Base-by-base conservation (phyloP, 2,797 vertebrate genomes). In the Chloroceryle amazona region DNA sequence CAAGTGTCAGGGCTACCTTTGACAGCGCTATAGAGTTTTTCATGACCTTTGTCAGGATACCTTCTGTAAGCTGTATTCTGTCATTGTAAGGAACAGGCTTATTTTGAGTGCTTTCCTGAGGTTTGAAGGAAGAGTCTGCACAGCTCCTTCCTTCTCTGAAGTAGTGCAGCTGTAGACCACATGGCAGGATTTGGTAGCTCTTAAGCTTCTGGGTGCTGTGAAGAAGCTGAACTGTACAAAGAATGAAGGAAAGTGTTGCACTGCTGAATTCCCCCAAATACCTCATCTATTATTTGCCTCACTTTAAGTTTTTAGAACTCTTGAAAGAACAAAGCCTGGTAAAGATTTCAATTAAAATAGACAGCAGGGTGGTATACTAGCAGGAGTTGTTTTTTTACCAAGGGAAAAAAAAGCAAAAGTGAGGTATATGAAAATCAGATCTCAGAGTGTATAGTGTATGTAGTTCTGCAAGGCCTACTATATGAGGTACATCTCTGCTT, bases 311-410 rank as follows among this genome's bases (percentile, higher is more conserved):
- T 96, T 94, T 91, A 90, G 86, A 84, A 29, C 63, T 91, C 42
- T 93, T 93, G 93, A 94, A 95, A 95, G 80, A 95, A 68, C 55
- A 93, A 94, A 93, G 76, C 63, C 78, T 75, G 44, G 41, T 73
- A 37, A 97, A 96, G 15, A 90, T 97, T 97, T 96, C 90, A 79
- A 86, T 96, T 97, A 97, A 97, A 96, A 86, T 44, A 96, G 87
- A 73, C 86, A 96, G 71, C 88, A 81, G 60, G 60, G 52, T 81
- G 51, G 66, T 95, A 72, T 61, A 75, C 42, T 78, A 95, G 82
- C 81, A 91, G 95, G 86, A 92, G n/a, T 25, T 88, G 46, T 81
- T 92, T 41, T 97, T 96, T 95, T 65, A 74, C n/a, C 84, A 49
- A 95, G 52, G 67, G 71, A 42, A 71, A 90, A 35, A 85, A 66